These are phyloP conservation scores for Saccopteryx leptura DNA, from an alignment of 2,113 vertebrate genomes.

Conservation along the genomic window DNA sequence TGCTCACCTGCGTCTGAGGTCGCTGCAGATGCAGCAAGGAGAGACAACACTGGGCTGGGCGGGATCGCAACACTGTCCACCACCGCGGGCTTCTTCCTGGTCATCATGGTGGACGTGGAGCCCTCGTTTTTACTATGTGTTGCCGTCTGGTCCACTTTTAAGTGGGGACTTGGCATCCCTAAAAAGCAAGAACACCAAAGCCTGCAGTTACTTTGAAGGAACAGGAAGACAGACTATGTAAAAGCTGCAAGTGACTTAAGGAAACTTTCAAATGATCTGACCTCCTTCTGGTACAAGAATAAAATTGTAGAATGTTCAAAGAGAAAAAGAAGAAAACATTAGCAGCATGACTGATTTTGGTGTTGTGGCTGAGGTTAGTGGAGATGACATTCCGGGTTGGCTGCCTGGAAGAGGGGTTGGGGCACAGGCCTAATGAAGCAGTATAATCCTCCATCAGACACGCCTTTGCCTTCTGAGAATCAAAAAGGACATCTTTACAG, in stretches of 20 bases:
- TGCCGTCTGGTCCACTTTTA: constrained; percentile 90
- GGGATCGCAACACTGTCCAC: constrained; percentile 87
- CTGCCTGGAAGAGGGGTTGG: not conserved
- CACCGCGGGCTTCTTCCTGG: constrained; percentile 89
- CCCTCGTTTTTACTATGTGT: constrained; percentile 89
- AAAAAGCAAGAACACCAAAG: constrained; percentile 66
- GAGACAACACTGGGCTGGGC: constrained; percentile 87
- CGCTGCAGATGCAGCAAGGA: constrained; percentile 88
- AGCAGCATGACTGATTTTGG: not conserved
- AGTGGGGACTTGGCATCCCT: constrained; percentile 90
- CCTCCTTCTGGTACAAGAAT: not conserved
- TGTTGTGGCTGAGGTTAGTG: not conserved
- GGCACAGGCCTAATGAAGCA: not conserved
- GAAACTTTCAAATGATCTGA: not conserved
- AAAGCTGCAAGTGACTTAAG: not conserved
- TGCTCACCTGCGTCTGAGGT: constrained; percentile 90
- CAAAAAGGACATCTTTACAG: not conserved
- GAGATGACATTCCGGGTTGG: not conserved
- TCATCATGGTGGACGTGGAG: constrained; percentile 87
- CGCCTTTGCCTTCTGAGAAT: not conserved
- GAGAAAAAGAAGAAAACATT: not conserved
- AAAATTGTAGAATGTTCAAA: not conserved
- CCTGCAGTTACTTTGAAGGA: constrained; percentile 24
- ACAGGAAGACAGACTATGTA: not conserved
- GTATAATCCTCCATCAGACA: not conserved